Percentiles rank a stretch among this genome's conserved stretches.
phyloP scores from a whole-genome alignment of 2,797 vertebrate species.

The Sebastes reedi region DNA sequence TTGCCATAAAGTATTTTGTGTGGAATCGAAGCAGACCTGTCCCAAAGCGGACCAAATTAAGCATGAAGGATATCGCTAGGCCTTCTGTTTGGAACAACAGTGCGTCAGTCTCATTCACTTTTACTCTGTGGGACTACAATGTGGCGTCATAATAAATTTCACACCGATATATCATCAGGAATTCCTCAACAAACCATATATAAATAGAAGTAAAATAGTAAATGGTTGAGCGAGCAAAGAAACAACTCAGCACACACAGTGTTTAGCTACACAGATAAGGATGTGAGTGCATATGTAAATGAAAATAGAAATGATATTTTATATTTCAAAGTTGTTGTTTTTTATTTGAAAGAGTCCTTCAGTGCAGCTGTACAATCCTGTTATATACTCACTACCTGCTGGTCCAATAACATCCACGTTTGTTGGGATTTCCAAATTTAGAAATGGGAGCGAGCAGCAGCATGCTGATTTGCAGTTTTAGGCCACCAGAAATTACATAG shows the following conservation, averaged over 20 bases:
- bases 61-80: background rate
- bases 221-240: background rate
- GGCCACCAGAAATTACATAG: conserved; percentile 83
- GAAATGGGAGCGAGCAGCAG: conserved; percentile 70
- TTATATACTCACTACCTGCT: conserved; percentile 74
- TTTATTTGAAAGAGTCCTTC: background rate
- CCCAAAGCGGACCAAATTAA: conserved; percentile 2
- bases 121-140: background rate
- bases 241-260: background rate
- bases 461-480: conserved; percentile 82
- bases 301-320: background rate
- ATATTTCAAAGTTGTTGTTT: background rate
- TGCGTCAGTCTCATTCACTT: conserved; percentile 3
- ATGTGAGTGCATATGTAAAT: background rate
- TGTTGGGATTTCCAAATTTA: conserved; percentile 78
- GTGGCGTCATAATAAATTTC: conserved; percentile 15
- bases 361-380: background rate
- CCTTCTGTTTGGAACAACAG: conserved; percentile 20
- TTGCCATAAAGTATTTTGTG: conserved; percentile 7
- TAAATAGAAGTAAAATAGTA: background rate
- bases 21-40: conserved; percentile 5
- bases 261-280: background rate
- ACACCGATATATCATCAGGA: background rate
- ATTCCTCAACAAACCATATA: conserved; percentile 4
- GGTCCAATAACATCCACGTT: conserved; percentile 68